Evolutionary conservation across 2,113 vertebrate genomes (phyloP), one percentile per base, ranked within the genome.

Genomic region (Antechinus stuartii): DNA sequence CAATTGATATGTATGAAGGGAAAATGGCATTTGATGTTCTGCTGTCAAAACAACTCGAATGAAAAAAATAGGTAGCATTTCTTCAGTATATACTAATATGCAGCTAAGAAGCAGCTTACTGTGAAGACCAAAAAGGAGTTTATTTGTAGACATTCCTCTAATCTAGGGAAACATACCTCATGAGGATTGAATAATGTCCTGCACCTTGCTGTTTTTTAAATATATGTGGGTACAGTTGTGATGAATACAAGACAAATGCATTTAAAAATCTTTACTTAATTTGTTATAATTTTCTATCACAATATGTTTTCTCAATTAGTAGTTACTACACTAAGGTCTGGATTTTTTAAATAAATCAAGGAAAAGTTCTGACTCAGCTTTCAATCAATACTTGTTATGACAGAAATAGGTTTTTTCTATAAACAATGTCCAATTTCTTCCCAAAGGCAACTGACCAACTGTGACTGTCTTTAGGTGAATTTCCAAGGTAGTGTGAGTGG

Each of bases 21-120:
- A 23, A 93, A 54, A 94, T 22, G n/a, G 8, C 50, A 91, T n/a
- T 96, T 94, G 30, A 53, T 91, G 96, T 95, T 94, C 52, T 95
- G 46, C 90, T 95, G 91, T 91, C 42, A 19, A 27, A 89, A 22
- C 42, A 76, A 96, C 4, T 95, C 0, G 3, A 61, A 84, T 90
- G 52, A 91, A 89, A 91, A 89, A 96, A 94, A 94, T 90, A 1
- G 5, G 12, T 54, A 91, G 68, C 16, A 42, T 95, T 96, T 95
- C 54, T 11, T 89, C 24, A 96, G 11, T 95, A 23, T 11, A 96
- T 5, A 95, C 49, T 95, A 2, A 19, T 89, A 14, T 90, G 25
- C 54, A 96, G 61, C 89, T 91, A 94, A 95, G 91, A 93, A 95
- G 27, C 47, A 92, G 3, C 84, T 91, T 61, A 92, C 95, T n/a